These are phyloP conservation scores for Pteria penguin DNA, from an alignment of 2,888 invertebrate genomes.

Conservation along the genomic window DNA sequence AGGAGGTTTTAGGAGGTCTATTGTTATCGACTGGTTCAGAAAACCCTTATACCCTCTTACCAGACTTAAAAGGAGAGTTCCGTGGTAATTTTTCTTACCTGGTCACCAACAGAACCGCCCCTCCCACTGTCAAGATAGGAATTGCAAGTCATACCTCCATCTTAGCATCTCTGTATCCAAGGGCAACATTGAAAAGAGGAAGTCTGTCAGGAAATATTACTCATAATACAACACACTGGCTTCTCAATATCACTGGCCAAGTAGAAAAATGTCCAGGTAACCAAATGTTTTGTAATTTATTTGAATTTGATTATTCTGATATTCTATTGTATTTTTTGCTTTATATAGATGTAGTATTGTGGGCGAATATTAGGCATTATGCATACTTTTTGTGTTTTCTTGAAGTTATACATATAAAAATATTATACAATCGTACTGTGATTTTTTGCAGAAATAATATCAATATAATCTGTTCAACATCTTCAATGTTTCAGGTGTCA, in stretches of 20 bases:
- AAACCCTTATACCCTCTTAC: conserved; percentile 54
- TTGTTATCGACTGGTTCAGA: conserved; percentile 57
- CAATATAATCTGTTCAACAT: too few species aligned
- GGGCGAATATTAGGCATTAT: too few species aligned
- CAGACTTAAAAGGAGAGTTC: conserved; percentile 53
- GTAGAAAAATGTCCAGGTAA: conserved; percentile 67
- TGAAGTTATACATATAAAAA: too few species aligned
- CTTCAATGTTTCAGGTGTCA: conserved; percentile 67
- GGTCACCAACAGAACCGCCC: conserved; percentile 56
- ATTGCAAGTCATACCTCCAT: conserved; percentile 66
- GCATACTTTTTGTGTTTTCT: too few species aligned
- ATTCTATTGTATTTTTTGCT: too few species aligned
- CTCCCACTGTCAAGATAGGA: conserved; percentile 62
- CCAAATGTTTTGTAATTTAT: not conserved
- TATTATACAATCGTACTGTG: too few species aligned
- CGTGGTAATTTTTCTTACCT: conserved; percentile 56
- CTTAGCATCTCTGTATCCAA: conserved; percentile 67
- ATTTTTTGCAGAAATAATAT: too few species aligned
- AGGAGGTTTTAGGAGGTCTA: conserved; percentile 53
- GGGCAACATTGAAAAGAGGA: conserved; percentile 62
- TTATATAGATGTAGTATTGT: too few species aligned
- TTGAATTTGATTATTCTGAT: not conserved
- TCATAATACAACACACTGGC: conserved; percentile 67
- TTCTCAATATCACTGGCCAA: conserved; percentile 57
- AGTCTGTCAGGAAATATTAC: conserved; percentile 69